Conservation (phyloP, 2,113 vertebrate genomes). For the Cryptomyrus ogoouensis region DNA sequence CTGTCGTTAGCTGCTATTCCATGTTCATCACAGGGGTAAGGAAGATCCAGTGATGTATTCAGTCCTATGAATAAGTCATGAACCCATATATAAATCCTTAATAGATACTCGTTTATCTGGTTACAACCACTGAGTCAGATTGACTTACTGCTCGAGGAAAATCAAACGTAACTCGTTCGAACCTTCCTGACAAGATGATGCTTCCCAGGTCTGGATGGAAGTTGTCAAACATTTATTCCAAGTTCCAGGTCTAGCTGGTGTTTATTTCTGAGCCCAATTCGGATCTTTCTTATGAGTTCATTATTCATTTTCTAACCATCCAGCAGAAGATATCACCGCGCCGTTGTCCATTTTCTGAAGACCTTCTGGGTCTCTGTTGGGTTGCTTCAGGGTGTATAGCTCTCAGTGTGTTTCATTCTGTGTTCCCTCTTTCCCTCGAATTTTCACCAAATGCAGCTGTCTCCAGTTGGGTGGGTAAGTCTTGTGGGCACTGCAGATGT, state of each 20-base stretch:
- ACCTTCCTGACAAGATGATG: neutral
- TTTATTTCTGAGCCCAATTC: neutral
- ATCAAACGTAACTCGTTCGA: neutral
- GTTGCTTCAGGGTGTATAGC: neutral
- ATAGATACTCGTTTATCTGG: conserved; percentile 37
- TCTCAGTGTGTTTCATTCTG: neutral
- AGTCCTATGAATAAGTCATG: conserved; percentile 37
- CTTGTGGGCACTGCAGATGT: neutral
- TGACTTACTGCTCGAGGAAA: conserved; percentile 15
- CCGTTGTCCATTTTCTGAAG: neutral
- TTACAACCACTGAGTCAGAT: conserved; percentile 24
- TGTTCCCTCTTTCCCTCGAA: neutral
- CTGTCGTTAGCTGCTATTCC: neutral
- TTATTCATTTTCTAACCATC: neutral
- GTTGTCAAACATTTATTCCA: neutral
- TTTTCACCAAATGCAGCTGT: neutral
- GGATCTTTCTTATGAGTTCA: neutral
- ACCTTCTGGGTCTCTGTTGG: neutral
- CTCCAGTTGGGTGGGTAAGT: neutral
- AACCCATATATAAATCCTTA: conserved; percentile 35
- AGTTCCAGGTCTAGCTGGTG: neutral
- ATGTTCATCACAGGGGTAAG: conserved; percentile 18
- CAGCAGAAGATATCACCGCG: neutral
- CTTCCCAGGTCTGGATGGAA: neutral
- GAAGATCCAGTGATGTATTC: conserved; percentile 32